Conservation (phyloP, 2,113 vertebrate species). For the Sterna hirundo region DNA sequence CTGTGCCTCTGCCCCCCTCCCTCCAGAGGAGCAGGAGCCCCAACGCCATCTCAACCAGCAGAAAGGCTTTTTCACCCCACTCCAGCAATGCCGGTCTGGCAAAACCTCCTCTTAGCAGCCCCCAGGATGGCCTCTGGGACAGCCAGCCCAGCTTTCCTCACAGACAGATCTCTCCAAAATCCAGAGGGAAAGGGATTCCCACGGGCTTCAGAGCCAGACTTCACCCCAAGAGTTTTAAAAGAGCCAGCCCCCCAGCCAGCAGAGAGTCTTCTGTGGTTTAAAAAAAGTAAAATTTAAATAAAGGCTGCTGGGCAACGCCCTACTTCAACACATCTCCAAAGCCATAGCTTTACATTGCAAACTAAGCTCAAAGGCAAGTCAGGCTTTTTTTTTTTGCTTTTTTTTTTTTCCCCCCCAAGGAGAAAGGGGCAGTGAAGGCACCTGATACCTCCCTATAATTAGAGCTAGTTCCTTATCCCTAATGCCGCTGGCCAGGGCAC, state of each 20-base stretch:
- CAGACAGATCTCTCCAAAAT: not conserved
- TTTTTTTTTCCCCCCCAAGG: not conserved
- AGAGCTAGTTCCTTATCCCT: not conserved
- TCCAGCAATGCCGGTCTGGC: not conserved
- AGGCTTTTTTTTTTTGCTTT: not conserved
- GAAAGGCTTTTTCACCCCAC: not conserved
- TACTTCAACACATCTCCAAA: not conserved
- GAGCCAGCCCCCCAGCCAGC: not conserved
- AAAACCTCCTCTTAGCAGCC: not conserved
- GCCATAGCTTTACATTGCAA: not conserved
- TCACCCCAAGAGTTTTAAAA: not conserved
- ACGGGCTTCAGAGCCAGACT: not conserved
- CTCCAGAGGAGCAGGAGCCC: not conserved
- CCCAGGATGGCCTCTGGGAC: not conserved
- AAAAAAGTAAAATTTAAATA: not conserved
- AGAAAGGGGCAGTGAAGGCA: constrained; percentile 34
- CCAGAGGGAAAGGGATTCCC: not conserved
- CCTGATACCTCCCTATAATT: constrained; percentile 36
- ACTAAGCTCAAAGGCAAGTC: not conserved
- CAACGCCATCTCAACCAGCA: not conserved
- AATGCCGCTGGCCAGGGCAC: not conserved
- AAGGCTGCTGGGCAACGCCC: not conserved
- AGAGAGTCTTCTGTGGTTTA: not conserved
- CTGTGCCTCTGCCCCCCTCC: not conserved
- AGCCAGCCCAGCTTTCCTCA: not conserved